Conservation (phyloP, 2,797 vertebrate genomes). For the Falco peregrinus region DNA sequence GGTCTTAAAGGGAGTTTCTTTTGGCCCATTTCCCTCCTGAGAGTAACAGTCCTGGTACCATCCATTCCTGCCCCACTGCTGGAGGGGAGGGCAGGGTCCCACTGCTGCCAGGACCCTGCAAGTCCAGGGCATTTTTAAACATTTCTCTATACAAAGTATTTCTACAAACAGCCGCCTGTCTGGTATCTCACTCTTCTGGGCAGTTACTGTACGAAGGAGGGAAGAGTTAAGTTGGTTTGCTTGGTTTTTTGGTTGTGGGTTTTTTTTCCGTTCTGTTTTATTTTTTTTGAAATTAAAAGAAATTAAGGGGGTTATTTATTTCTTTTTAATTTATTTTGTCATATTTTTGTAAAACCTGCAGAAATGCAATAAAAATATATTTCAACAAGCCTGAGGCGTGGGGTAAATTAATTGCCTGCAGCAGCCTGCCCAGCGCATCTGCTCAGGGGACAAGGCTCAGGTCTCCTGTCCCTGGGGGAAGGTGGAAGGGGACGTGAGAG, state of each 20-base stretch:
- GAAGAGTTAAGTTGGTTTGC: neutral
- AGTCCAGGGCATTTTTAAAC: neutral
- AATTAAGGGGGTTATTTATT: constrained; percentile 90
- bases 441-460: accelerated
- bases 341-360: constrained; percentile 99
- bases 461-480: neutral
- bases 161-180: neutral
- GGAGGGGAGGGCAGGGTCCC: neutral
- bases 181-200: constrained; percentile 76
- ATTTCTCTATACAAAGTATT: neutral
- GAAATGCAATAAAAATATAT: constrained; percentile 88
- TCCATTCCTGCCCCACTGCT: neutral
- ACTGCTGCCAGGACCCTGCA: neutral
- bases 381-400: constrained; percentile 67
- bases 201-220: constrained; percentile 73
- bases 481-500: neutral
- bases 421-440: accelerated
- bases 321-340: constrained; percentile 99
- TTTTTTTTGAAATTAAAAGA: constrained; percentile 65
- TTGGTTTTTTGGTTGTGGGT: neutral
- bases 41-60: neutral
- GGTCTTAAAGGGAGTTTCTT: neutral
- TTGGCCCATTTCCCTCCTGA: neutral
- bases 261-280: neutral
- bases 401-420: neutral